Percentiles rank a stretch among this genome's conserved stretches.
Conservation (phyloP, 2,113 vertebrate genomes). For the Xiphias gladius region DNA sequence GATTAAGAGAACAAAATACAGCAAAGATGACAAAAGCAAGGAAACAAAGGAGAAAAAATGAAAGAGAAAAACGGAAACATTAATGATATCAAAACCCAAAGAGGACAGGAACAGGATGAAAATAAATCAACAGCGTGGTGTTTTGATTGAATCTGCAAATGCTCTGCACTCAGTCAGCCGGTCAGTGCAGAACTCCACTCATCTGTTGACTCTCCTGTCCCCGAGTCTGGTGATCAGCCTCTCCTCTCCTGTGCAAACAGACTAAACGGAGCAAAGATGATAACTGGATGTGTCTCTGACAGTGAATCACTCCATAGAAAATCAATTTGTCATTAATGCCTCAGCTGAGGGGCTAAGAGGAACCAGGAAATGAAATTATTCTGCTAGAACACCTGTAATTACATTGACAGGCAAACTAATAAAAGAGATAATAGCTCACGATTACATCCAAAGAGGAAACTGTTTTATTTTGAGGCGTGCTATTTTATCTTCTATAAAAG, state of each 20-base stretch:
- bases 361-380: conserved; percentile 32
- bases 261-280: conserved; percentile 7
- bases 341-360: not conserved
- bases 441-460: conserved; percentile 3
- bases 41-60: not conserved
- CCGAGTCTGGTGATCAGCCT: not conserved
- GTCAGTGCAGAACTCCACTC: not conserved
- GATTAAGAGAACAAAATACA: not conserved
- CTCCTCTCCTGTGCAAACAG: conserved; percentile 27
- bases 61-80: not conserved
- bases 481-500: not conserved
- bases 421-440: not conserved
- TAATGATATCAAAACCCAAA: not conserved
- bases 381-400: not conserved
- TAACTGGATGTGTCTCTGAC: conserved; percentile 10
- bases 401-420: conserved; percentile 1
- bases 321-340: conserved; percentile 38
- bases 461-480: not conserved
- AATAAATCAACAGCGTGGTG: not conserved
- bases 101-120: not conserved
- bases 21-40: not conserved
- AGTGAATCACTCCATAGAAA: not conserved
- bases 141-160: conserved; percentile 25
- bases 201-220: conserved; percentile 21
- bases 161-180: not conserved